Evolutionary conservation across 2,888 invertebrate genomes (phyloP).

Genomic region (Tenodera sinensis): DNA sequence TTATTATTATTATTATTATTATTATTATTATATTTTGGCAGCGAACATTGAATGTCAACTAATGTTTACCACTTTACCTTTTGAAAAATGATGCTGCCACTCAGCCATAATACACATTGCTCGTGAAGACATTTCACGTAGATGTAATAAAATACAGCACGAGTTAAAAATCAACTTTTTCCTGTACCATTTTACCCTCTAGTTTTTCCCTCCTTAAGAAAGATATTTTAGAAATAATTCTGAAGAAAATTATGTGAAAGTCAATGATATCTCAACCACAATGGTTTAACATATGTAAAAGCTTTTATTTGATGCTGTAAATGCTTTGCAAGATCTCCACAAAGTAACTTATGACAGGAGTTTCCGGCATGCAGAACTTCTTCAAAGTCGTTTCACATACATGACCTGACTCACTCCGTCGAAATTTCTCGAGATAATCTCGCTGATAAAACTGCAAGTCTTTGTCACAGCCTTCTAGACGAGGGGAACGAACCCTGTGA

Average conservation of each 20-base stretch:
- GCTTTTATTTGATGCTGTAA: neutral
- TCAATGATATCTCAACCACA: neutral
- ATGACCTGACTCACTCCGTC: neutral
- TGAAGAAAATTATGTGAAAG: neutral
- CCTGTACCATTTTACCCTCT: too few species aligned
- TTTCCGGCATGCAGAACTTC: neutral
- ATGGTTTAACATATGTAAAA: neutral
- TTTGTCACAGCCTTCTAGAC: neutral
- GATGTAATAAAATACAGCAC: too few species aligned
- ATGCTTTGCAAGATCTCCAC: neutral
- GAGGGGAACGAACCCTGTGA: neutral
- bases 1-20: too few species aligned
- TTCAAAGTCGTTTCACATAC: neutral
- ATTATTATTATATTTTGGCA: too few species aligned
- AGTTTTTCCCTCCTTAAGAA: neutral
- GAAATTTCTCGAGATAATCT: neutral
- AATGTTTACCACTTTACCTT: too few species aligned
- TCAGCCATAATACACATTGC: too few species aligned
- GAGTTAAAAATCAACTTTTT: too few species aligned
- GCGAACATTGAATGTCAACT: too few species aligned
- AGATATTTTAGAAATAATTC: neutral
- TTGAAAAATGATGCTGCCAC: too few species aligned
- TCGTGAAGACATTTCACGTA: too few species aligned
- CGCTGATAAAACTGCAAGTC: neutral
- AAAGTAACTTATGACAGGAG: neutral